phyloP scores from a whole-genome alignment of 2,888 invertebrate species.

The Nomada ferruginata region DNA sequence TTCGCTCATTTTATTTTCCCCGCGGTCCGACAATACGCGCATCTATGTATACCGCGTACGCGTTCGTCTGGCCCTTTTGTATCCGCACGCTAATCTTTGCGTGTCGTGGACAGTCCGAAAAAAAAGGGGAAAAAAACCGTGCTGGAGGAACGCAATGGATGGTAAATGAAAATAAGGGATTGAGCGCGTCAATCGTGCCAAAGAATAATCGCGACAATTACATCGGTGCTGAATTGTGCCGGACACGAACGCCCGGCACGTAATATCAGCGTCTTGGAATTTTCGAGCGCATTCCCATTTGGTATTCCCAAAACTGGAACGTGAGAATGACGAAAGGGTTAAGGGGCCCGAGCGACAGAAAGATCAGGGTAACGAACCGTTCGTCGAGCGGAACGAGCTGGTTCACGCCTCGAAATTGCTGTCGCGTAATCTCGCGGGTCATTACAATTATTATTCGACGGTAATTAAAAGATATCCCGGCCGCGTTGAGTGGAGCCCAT shows the following conservation, averaged over 20 bases:
- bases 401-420: not conserved
- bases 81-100: constrained; percentile 22
- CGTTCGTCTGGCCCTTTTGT: constrained; percentile 27
- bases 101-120: constrained; percentile 16
- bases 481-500: not conserved
- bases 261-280: too few relatives aligned
- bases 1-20: constrained; percentile 9
- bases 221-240: not conserved
- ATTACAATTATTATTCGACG: constrained; percentile 21
- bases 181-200: not conserved
- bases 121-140: constrained; percentile 31
- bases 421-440: constrained; percentile 32
- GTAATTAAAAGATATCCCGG: constrained; percentile 32
- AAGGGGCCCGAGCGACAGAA: too few relatives aligned
- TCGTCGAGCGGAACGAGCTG: not conserved
- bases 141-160: constrained; percentile 3
- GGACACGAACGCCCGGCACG: not conserved
- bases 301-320: too few relatives aligned
- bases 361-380: not conserved
- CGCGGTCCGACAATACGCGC: constrained; percentile 20
- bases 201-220: constrained; percentile 2
- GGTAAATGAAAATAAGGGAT: constrained; percentile 8
- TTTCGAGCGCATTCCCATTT: too few relatives aligned
- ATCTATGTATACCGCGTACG: not conserved
- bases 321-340: too few relatives aligned